A percentile compares a stretch with the other conserved stretches of the same genome.
Evolutionary conservation across 1,140 invertebrate species (phyloP).

Genomic region (Drosophila equinoxialis): DNA sequence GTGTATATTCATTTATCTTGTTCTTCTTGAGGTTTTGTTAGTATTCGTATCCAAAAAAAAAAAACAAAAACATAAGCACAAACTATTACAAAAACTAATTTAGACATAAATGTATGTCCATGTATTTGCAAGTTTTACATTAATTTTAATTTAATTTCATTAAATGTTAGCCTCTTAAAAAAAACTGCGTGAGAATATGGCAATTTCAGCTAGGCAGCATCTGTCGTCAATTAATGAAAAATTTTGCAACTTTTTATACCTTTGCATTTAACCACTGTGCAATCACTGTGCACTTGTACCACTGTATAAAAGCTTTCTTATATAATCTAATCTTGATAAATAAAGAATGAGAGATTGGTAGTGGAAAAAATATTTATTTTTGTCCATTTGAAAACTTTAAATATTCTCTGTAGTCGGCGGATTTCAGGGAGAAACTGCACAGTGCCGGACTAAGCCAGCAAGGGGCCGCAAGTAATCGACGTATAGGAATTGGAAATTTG

Average conservation of each 20-base stretch:
- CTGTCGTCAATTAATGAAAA: constrained; percentile 23
- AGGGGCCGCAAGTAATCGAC: no score
- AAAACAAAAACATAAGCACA: constrained; percentile 18
- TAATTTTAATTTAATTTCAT: constrained; percentile 50
- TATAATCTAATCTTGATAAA: no score
- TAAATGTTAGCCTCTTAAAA: constrained; percentile 63
- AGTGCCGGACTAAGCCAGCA: no score
- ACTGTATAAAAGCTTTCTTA: no score
- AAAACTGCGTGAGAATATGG: constrained; percentile 32
- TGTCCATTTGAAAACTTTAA: no score
- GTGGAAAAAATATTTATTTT: no score
- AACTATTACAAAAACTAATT: constrained; percentile 7
- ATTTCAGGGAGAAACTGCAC: no score
- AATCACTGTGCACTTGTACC: no score
- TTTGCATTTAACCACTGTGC: not conserved
- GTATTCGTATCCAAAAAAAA: constrained; percentile 47
- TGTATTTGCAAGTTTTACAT: not conserved
- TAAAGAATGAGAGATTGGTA: no score
- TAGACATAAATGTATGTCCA: no score
- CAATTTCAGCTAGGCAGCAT: constrained; percentile 59
- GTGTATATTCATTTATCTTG: constrained; percentile 66
- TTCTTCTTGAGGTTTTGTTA: constrained; percentile 62
- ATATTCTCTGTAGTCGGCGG: no score
- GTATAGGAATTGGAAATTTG: no score
- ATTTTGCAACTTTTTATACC: not conserved